phyloP scores from a whole-genome alignment of 1,140 invertebrate species.

The Agrypnia vestita region DNA sequence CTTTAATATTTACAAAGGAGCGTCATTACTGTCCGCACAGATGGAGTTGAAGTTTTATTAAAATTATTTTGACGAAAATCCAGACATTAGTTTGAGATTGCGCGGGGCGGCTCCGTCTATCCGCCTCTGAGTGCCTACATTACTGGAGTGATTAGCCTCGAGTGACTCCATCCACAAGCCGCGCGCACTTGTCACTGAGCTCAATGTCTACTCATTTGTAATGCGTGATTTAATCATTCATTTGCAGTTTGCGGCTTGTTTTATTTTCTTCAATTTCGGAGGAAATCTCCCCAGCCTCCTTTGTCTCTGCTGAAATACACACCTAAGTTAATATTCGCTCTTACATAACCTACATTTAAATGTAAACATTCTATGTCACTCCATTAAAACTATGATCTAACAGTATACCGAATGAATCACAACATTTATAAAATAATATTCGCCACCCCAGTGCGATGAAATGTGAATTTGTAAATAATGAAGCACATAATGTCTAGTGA shows the following conservation, averaged over 20 bases:
- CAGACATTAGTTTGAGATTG: slow-evolving; percentile 44
- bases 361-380: slow-evolving; percentile 55
- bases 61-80: slow-evolving; percentile 55
- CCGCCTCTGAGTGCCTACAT: slow-evolving; percentile 35
- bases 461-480: slow-evolving; percentile 56
- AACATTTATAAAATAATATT: slow-evolving; percentile 47
- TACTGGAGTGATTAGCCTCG: slow-evolving; percentile 25
- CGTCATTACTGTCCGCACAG: slow-evolving; percentile 60
- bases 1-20: slow-evolving; percentile 61
- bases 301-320: not conserved
- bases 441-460: slow-evolving; percentile 53
- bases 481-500: slow-evolving; percentile 60
- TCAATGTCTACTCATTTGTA: slow-evolving; percentile 20
- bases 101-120: slow-evolving; percentile 38
- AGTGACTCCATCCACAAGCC: slow-evolving; percentile 6
- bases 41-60: slow-evolving; percentile 60
- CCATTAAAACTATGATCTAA: slow-evolving; percentile 56
- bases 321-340: not conserved
- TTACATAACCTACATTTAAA: slow-evolving; percentile 33
- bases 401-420: slow-evolving; percentile 51
- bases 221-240: slow-evolving; percentile 15
- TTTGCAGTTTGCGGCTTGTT: slow-evolving; percentile 5
- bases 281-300: too few relatives aligned
- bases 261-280: not conserved
- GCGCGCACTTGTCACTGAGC: slow-evolving; percentile 2